Conservation (phyloP, 2,888 invertebrate species). For the Bembecia ichneumoniformis region DNA sequence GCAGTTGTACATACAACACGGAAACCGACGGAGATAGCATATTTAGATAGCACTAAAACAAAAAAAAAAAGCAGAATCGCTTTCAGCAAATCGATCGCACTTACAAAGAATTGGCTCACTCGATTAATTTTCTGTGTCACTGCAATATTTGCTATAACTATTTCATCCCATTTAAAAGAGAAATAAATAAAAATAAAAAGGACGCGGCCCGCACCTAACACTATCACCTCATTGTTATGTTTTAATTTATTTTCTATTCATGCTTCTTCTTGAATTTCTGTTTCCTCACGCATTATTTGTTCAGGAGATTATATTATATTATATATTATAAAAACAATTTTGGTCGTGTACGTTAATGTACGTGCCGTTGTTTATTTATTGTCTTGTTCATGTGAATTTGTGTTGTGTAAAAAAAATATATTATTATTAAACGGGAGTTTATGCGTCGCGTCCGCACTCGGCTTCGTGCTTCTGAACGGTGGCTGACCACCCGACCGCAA, state of each 20-base stretch:
- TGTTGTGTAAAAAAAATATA: conserved; percentile 52
- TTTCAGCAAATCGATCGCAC: conserved; percentile 29
- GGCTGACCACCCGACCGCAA: conserved; percentile 49
- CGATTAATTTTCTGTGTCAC: conserved; percentile 2
- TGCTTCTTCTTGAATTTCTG: conserved; percentile 43
- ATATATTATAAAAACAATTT: conserved; percentile 63
- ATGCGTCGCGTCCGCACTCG: conserved; percentile 64
- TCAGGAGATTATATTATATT: conserved; percentile 17
- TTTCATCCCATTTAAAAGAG: not conserved
- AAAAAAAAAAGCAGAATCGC: conserved; percentile 26
- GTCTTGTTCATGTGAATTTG: conserved; percentile 72
- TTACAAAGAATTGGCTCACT: conserved; percentile 10
- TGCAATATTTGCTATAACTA: conserved; percentile 7
- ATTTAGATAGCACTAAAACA: conserved; percentile 38
- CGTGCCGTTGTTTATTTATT: conserved; percentile 46
- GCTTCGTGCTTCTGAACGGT: conserved; percentile 56
- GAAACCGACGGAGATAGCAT: conserved; percentile 43
- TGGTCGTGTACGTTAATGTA: conserved; percentile 66
- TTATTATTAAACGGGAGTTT: conserved; percentile 26
- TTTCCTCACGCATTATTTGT: conserved; percentile 41
- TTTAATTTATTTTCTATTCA: conserved; percentile 34
- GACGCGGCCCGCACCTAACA: conserved; percentile 53
- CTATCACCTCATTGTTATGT: conserved; percentile 33
- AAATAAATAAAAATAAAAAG: conserved; percentile 10
- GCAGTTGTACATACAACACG: conserved; percentile 25